These are phyloP conservation scores for Potorous gilbertii DNA, from an alignment of 2,797 vertebrate genomes.

Conservation along the genomic window DNA sequence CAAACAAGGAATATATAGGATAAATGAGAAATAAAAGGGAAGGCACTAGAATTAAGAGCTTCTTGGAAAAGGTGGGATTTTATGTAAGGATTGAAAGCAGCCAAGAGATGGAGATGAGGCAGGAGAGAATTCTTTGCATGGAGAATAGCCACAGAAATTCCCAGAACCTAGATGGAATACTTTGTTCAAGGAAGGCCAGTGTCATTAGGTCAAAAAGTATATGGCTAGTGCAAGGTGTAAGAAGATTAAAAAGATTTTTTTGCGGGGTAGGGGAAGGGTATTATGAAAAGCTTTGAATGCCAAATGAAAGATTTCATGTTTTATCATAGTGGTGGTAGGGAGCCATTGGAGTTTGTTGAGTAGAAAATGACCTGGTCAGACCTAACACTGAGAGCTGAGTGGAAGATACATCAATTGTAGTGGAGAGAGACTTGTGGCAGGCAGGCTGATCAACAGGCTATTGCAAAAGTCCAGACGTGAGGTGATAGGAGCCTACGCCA, in stretches of 20 bases:
- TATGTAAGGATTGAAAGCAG: background rate
- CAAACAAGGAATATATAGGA: background rate
- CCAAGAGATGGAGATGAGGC: background rate
- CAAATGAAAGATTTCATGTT: background rate
- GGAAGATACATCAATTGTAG: background rate
- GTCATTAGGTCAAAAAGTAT: background rate
- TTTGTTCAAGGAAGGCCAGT: background rate
- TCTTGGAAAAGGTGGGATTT: background rate
- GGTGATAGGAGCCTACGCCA: background rate
- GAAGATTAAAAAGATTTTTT: background rate
- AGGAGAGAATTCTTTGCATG: background rate
- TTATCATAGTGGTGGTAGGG: background rate
- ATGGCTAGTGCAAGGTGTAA: background rate
- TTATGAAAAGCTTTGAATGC: background rate
- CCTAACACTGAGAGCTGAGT: background rate
- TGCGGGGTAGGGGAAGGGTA: rapidly evolving
- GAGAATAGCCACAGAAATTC: background rate
- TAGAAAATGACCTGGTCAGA: background rate
- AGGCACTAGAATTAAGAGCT: background rate
- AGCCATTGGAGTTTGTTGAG: background rate
- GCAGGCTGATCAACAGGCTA: background rate
- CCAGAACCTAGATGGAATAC: background rate
- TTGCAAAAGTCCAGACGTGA: background rate
- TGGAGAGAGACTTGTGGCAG: background rate
- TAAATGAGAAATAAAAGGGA: background rate